Percentiles rank a stretch among this genome's conserved stretches.
phyloP scores from a whole-genome alignment of 2,888 invertebrate species.

The Lithophane socia region DNA sequence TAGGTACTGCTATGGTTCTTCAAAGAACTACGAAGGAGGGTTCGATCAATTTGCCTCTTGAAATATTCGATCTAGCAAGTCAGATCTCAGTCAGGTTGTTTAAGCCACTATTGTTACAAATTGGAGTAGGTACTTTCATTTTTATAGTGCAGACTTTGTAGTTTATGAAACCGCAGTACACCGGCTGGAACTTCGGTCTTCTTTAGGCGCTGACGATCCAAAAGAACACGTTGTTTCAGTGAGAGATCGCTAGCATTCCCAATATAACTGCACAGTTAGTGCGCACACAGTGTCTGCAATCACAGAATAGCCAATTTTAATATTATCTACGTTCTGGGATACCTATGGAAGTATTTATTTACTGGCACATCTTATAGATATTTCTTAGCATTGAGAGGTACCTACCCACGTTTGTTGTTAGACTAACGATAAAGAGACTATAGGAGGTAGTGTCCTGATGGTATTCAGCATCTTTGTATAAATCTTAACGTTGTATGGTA shows the following conservation, averaged over 20 bases:
- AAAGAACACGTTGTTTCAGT: constrained; percentile 68
- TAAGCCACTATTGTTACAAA: neutral
- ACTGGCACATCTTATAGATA: neutral
- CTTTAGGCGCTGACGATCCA: constrained; percentile 52
- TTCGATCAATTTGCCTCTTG: neutral
- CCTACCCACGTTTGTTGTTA: constrained; percentile 25
- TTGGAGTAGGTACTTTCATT: constrained; percentile 11
- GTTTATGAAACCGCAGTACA: constrained; percentile 12
- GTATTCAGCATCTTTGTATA: constrained; percentile 26
- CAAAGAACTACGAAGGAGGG: constrained; percentile 1
- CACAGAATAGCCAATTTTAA: constrained; percentile 74
- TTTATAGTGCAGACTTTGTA: neutral
- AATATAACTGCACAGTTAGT: constrained; percentile 74
- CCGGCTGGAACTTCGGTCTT: constrained; percentile 4
- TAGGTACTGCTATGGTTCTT: neutral
- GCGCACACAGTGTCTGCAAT: constrained; percentile 71
- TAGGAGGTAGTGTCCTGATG: constrained; percentile 30
- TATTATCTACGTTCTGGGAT: constrained; percentile 1
- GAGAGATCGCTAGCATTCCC: constrained; percentile 68
- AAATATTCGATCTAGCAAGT: constrained; percentile 6
- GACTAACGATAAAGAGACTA: neutral
- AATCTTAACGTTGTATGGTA: neutral
- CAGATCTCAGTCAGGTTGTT: neutral
- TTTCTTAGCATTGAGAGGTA: neutral
- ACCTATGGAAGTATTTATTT: neutral